phyloP scores from a whole-genome alignment of 2,113 vertebrate genomes.

The Argyrosomus japonicus region DNA sequence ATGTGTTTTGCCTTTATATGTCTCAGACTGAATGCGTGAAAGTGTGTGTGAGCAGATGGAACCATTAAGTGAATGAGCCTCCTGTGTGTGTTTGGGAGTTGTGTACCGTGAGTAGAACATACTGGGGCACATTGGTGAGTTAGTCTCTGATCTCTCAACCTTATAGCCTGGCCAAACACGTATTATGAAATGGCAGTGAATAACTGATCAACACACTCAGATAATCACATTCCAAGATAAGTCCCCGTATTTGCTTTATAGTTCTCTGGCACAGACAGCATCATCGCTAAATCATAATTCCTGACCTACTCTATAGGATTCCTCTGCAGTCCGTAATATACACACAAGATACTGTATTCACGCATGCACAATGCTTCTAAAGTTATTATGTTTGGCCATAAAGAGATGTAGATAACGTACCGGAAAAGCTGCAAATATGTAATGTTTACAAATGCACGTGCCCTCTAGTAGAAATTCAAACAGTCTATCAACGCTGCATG shows the following conservation, averaged over 20 bases:
- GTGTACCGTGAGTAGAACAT: conserved; percentile 89
- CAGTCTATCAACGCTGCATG: conserved; percentile 23
- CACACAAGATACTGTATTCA: conserved; percentile 20
- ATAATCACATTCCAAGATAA: conserved; percentile 6
- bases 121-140: conserved; percentile 82
- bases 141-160: conserved; percentile 84
- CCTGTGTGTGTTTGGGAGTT: conserved; percentile 89
- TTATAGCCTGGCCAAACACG: conserved; percentile 67
- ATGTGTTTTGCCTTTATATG: conserved; percentile 33
- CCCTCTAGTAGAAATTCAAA: conserved; percentile 9
- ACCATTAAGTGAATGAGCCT: conserved; percentile 93
- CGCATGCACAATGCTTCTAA: conserved; percentile 6
- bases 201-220: conserved; percentile 2
- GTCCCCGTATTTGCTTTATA: not conserved
- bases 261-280: conserved; percentile 5
- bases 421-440: too few species aligned
- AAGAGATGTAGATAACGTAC: not conserved
- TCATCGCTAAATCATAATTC: not conserved
- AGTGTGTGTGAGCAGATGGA: conserved; percentile 86
- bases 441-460: conserved; percentile 25
- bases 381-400: conserved; percentile 32
- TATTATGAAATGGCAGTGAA: conserved; percentile 6
- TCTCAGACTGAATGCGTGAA: conserved; percentile 37
- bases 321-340: conserved; percentile 11
- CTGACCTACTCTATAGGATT: not conserved